A percentile compares a stretch with the other conserved stretches of the same genome.
phyloP scores from a whole-genome alignment of 2,113 vertebrate species.

The Eudyptes chrysolophus region DNA sequence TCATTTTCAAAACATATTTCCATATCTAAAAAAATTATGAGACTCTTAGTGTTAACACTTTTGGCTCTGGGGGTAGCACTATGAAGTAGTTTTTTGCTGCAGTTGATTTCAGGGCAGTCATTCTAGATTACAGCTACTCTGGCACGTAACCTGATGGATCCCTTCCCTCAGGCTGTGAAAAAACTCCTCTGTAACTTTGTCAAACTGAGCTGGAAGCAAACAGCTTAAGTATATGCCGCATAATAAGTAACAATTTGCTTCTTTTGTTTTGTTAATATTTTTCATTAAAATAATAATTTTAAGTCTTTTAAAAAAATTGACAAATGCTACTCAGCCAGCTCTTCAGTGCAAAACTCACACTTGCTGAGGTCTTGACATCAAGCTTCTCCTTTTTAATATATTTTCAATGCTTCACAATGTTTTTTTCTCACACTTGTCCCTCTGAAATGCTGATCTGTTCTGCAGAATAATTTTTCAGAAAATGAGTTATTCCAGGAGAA shows the following conservation, averaged over 20 bases:
- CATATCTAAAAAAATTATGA: neutral
- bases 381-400: neutral
- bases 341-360: neutral
- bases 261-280: neutral
- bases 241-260: neutral
- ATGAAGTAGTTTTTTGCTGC: neutral
- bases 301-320: neutral
- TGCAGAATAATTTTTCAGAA: neutral
- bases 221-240: neutral
- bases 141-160: neutral
- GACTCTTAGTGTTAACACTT: neutral
- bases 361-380: neutral
- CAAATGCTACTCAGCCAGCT: neutral
- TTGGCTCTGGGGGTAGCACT: neutral
- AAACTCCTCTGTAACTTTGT: neutral
- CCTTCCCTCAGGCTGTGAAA: neutral
- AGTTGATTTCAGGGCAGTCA: neutral
- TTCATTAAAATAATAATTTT: neutral
- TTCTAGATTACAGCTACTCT: neutral
- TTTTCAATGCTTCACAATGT: neutral
- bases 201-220: neutral
- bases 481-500: conserved; percentile 4
- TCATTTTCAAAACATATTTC: neutral
- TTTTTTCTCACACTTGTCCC: neutral
- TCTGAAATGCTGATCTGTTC: neutral